phyloP scores from a whole-genome alignment of 2,888 invertebrate species.

The Microdon myrmicae region DNA sequence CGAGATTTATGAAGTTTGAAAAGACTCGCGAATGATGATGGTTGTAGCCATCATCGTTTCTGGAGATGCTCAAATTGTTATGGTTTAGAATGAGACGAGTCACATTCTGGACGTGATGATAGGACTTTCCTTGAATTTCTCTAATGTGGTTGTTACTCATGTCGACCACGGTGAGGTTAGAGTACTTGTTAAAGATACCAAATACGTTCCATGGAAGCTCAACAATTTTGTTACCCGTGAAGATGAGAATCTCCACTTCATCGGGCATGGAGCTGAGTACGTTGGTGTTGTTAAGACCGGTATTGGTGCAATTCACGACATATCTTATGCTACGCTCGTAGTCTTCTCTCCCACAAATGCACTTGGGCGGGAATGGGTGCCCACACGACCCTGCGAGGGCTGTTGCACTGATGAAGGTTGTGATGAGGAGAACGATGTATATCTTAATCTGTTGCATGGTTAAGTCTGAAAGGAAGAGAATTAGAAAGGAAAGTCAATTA shows the following conservation, averaged over 20 bases:
- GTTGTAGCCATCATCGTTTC: constrained; percentile 69
- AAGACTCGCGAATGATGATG: constrained; percentile 76
- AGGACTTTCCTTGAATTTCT: constrained; percentile 78
- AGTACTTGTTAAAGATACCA: constrained; percentile 72
- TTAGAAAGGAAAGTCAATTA: background rate
- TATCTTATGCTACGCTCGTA: constrained; percentile 70
- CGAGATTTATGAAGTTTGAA: constrained; percentile 76
- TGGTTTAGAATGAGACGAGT: constrained; percentile 77
- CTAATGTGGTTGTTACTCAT: constrained; percentile 79
- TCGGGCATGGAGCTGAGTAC: constrained; percentile 73
- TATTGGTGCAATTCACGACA: constrained; percentile 78
- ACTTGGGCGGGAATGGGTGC: constrained; percentile 67
- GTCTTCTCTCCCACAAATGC: constrained; percentile 70
- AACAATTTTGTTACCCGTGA: constrained; percentile 75
- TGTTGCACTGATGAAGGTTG: constrained; percentile 22
- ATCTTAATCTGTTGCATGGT: constrained; percentile 31
- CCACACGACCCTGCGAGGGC: constrained; percentile 63
- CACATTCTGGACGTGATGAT: constrained; percentile 78
- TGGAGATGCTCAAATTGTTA: constrained; percentile 74
- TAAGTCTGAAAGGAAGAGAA: constrained; percentile 21
- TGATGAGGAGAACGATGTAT: constrained; percentile 11
- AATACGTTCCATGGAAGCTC: constrained; percentile 78
- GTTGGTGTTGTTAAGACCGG: constrained; percentile 70
- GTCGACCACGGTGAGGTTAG: constrained; percentile 73
- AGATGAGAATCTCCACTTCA: constrained; percentile 76